Evolutionary conservation across 1,140 invertebrate species (phyloP).

Genomic region (Leucophenga varia): DNA sequence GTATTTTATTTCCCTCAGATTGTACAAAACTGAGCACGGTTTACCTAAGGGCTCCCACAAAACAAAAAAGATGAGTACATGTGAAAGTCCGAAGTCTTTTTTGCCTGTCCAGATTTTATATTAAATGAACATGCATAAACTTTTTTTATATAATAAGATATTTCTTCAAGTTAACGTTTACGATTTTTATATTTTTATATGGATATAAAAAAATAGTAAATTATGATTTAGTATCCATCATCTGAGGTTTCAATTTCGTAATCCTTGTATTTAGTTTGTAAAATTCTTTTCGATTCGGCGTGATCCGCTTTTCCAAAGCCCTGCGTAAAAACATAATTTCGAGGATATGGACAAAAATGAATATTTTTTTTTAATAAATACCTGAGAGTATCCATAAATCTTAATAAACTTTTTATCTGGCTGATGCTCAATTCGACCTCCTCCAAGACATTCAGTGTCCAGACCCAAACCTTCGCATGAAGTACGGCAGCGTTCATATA

Average conservation of each 20-base stretch:
- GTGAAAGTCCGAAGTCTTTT: no score
- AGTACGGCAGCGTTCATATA: conserved; percentile 62
- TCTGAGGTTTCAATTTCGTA: conserved; percentile 52
- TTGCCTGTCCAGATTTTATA: no score
- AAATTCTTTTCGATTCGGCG: conserved; percentile 31
- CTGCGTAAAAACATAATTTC: conserved; percentile 16
- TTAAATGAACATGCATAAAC: conserved; percentile 1
- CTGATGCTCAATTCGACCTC: conserved; percentile 75
- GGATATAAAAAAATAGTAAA: not conserved
- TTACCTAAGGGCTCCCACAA: no score
- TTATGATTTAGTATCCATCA: conserved; percentile 37
- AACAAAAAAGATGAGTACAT: no score
- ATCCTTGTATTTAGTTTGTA: conserved; percentile 36
- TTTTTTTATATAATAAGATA: conserved; percentile 1
- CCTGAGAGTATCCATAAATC: conserved; percentile 78
- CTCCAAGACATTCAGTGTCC: conserved; percentile 71
- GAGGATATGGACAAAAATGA: not conserved
- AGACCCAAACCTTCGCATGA: conserved; percentile 53
- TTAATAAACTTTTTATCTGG: conserved; percentile 65
- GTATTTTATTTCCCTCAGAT: no score
- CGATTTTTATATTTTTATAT: conserved; percentile 4
- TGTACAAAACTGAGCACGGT: no score
- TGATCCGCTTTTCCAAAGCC: conserved; percentile 55
- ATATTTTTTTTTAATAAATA: conserved; percentile 30
- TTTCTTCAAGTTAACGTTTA: not conserved